A percentile compares a stretch with the other conserved stretches of the same genome.
These are phyloP conservation scores for Amitus sp. DNA, from an alignment of 2,888 invertebrate species.

Conservation along the genomic window DNA sequence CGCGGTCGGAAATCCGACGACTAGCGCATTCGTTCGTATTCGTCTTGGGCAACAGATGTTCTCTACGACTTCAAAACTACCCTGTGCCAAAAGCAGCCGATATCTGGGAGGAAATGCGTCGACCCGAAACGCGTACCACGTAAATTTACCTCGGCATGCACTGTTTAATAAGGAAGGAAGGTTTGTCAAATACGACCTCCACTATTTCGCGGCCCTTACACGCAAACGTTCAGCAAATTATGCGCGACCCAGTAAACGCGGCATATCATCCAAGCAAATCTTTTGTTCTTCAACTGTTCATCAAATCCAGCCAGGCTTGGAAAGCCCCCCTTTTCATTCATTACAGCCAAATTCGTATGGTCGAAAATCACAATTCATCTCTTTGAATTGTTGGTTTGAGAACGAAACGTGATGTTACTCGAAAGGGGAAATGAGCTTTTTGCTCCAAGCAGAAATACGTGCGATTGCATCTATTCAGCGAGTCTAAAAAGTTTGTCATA, in stretches of 20 bases:
- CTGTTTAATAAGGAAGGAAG: conserved; percentile 32
- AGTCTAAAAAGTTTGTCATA: too few relatives aligned
- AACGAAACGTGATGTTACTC: too few relatives aligned
- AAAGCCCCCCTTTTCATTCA: too few relatives aligned
- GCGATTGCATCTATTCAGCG: too few relatives aligned
- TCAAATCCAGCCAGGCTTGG: neutral
- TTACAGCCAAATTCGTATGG: too few relatives aligned
- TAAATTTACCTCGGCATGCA: conserved; percentile 35
- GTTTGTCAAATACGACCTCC: conserved; percentile 32
- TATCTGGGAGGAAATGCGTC: conserved; percentile 46
- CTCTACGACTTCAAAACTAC: conserved; percentile 53
- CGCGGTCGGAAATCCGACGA: conserved; percentile 15
- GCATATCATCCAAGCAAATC: neutral
- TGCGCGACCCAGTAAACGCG: neutral
- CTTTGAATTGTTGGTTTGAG: too few relatives aligned
- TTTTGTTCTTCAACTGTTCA: neutral
- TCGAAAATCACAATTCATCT: too few relatives aligned
- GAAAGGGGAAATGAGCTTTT: too few relatives aligned
- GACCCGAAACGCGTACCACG: conserved; percentile 33
- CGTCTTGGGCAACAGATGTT: conserved; percentile 55
- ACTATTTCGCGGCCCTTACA: conserved; percentile 19
- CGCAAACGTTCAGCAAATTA: neutral
- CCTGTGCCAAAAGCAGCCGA: conserved; percentile 38
- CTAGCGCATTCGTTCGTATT: conserved; percentile 33
- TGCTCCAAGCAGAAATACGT: too few relatives aligned